Percentiles rank a stretch among this genome's conserved stretches.
Conservation (phyloP, 2,888 invertebrate genomes). For the Trissolcus japonicus region DNA sequence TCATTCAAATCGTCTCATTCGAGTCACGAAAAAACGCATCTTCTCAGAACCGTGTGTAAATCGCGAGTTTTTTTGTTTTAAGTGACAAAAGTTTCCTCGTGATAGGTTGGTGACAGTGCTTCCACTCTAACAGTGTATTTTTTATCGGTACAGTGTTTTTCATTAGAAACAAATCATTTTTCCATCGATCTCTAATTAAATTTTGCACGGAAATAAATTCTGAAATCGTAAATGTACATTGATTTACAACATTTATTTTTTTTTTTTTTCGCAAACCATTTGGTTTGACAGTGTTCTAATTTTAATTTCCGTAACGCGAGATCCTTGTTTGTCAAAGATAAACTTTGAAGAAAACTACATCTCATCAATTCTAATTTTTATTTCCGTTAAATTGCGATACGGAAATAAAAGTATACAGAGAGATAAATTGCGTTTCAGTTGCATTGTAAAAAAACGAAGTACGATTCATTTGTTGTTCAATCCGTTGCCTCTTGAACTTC, state of each 20-base stretch:
- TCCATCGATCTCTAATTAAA: background rate
- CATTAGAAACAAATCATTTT: background rate
- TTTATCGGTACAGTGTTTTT: background rate
- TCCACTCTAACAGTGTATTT: background rate
- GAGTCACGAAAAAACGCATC: background rate
- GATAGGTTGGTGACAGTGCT: constrained; percentile 37
- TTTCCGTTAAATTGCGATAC: too few relatives aligned
- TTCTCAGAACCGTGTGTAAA: background rate
- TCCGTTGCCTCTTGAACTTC: too few relatives aligned
- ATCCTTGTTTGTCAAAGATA: too few relatives aligned
- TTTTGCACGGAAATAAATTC: constrained; percentile 13
- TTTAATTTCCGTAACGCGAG: too few relatives aligned
- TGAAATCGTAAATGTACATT: too few relatives aligned
- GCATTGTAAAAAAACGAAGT: too few relatives aligned
- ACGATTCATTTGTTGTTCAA: too few relatives aligned
- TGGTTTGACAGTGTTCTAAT: too few relatives aligned
- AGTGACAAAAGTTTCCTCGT: constrained; percentile 29
- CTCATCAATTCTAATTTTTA: too few relatives aligned
- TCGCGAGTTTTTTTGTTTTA: constrained; percentile 23
- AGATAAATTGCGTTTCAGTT: too few relatives aligned
- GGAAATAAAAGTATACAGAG: too few relatives aligned
- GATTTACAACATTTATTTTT: too few relatives aligned
- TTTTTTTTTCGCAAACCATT: background rate
- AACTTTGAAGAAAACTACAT: background rate
- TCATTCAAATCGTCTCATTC: background rate